These are phyloP conservation scores for Fulmarus glacialis DNA, from an alignment of 2,113 vertebrate genomes.

Conservation along the genomic window DNA sequence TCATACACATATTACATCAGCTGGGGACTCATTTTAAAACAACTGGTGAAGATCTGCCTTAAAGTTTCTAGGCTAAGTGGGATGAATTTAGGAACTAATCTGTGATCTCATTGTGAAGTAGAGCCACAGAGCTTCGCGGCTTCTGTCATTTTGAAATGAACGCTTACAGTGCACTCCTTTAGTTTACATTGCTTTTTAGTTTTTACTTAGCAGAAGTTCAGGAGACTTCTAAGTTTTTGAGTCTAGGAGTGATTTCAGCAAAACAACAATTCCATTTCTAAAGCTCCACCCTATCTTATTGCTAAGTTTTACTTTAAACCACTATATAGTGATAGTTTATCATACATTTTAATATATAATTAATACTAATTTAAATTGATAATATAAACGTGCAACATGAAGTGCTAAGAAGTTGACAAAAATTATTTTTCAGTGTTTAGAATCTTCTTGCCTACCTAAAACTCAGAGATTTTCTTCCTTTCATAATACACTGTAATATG, in stretches of 20 bases:
- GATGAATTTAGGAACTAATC: neutral
- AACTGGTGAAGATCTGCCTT: neutral
- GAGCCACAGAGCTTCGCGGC: neutral
- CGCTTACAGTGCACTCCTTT: neutral
- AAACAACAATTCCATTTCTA: constrained; percentile 23
- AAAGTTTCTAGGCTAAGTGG: neutral
- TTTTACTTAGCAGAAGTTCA: neutral
- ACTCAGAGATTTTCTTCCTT: constrained; percentile 78
- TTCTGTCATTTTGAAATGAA: neutral
- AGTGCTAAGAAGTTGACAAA: constrained; percentile 66
- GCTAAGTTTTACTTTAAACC: constrained; percentile 1
- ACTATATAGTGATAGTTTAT: neutral
- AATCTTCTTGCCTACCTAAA: constrained; percentile 71
- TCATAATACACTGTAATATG: constrained; percentile 82
- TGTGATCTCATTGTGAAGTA: neutral
- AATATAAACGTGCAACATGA: constrained; percentile 44
- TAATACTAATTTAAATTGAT: constrained; percentile 55
- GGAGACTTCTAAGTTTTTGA: neutral
- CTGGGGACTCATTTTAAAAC: neutral
- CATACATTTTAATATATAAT: constrained; percentile 46
- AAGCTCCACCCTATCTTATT: neutral
- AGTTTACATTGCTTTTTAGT: neutral
- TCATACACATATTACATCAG: neutral
- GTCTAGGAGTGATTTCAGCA: neutral
- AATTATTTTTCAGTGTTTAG: constrained; percentile 65